These are phyloP conservation scores for Magallana angulata DNA, from an alignment of 1,140 invertebrate species.

Conservation along the genomic window DNA sequence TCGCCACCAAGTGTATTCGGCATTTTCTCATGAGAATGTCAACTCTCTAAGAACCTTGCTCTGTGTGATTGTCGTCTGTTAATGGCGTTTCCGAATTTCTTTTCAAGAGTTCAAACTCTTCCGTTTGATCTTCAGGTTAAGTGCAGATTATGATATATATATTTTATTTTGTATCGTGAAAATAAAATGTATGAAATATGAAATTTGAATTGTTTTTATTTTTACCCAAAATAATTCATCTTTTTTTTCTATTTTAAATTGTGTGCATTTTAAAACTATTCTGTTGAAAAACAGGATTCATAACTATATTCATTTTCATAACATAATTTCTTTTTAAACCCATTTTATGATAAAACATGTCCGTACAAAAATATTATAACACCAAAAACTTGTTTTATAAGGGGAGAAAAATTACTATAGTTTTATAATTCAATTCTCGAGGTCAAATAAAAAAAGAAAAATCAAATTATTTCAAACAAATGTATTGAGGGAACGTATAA, in stretches of 20 bases:
- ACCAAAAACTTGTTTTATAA: too few species aligned
- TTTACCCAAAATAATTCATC: background rate
- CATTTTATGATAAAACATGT: too few species aligned
- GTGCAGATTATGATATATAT: background rate
- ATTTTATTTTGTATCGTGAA: conserved; percentile 35
- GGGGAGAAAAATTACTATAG: too few species aligned
- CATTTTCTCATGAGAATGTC: background rate
- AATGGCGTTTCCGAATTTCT: background rate
- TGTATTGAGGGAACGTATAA: too few species aligned
- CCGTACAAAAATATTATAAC: too few species aligned
- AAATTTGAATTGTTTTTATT: background rate
- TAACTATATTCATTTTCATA: too few species aligned
- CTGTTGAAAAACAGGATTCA: too few species aligned
- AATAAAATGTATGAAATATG: conserved; percentile 11
- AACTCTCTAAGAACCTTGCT: background rate
- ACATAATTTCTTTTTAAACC: too few species aligned
- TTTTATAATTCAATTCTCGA: too few species aligned
- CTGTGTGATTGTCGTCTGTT: conserved; percentile 1
- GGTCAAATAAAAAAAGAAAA: too few species aligned
- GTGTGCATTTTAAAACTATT: too few species aligned
- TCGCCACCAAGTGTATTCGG: background rate
- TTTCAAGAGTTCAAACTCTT: background rate
- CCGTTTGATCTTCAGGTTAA: background rate
- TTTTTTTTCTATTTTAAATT: background rate
- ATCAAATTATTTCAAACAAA: too few species aligned